Conservation (phyloP, 2,888 invertebrate genomes). For the Nineta flava region DNA sequence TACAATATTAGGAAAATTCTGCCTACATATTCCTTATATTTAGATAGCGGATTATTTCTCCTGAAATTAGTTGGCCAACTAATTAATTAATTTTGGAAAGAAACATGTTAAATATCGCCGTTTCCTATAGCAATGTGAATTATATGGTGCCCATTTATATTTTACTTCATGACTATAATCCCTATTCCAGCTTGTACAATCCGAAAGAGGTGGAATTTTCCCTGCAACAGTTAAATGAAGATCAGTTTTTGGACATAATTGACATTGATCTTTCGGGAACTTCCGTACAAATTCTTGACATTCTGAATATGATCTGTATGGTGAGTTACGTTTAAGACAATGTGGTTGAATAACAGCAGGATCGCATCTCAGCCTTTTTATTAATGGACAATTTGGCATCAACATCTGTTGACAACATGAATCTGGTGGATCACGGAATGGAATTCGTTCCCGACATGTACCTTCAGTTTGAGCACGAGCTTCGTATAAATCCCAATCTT, state of each 20-base stretch:
- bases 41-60: no score
- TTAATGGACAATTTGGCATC: background rate
- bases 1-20: no score
- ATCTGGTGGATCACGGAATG: background rate
- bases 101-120: no score
- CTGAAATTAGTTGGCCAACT: no score
- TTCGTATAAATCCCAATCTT: background rate
- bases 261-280: background rate
- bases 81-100: no score
- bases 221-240: background rate
- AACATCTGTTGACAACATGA: background rate
- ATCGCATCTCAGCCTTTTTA: background rate
- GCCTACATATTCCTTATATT: no score
- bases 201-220: background rate
- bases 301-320: background rate
- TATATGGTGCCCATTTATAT: no score
- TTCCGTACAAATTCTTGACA: background rate
- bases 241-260: background rate
- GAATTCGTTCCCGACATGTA: background rate
- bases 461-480: background rate
- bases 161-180: no score
- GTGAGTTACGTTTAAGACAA: background rate
- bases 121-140: no score
- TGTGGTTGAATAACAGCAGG: background rate
- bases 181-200: no score